phyloP scores from a whole-genome alignment of 2,113 vertebrate genomes.

The Aspidoscelis tigris region DNA sequence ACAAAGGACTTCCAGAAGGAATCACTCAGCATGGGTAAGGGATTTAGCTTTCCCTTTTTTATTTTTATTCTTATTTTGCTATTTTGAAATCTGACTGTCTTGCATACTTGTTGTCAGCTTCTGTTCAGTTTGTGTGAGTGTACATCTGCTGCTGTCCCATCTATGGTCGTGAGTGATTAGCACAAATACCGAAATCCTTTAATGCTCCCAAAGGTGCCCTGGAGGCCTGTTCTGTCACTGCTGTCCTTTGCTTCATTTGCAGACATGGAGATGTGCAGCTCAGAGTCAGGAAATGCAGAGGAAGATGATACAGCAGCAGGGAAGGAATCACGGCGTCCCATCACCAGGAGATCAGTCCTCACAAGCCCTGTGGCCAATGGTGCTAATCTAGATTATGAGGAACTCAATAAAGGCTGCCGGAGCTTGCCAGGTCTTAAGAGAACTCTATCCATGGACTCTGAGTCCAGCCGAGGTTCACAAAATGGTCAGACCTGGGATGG shows the following conservation, averaged over 20 bases:
- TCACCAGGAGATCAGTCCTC: constrained; percentile 73
- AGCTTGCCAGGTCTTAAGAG: constrained; percentile 76
- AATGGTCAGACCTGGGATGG: constrained; percentile 80
- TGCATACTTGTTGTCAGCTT: background rate
- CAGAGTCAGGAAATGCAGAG: constrained; percentile 73
- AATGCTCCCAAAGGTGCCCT: background rate
- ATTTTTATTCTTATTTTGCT: background rate
- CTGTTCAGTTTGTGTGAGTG: background rate
- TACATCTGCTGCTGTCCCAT: background rate
- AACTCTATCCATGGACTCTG: constrained; percentile 75
- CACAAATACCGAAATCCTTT: background rate
- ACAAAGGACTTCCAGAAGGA: constrained; percentile 97
- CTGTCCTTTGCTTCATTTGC: constrained; percentile 22
- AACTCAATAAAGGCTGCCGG: constrained; percentile 73
- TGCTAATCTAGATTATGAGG: constrained; percentile 77
- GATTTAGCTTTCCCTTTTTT: background rate
- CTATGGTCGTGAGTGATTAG: background rate
- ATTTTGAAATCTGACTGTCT: background rate
- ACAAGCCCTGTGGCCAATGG: constrained; percentile 80
- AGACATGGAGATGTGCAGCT: constrained; percentile 82
- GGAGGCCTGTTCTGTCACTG: background rate
- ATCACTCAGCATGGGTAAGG: constrained; percentile 92
- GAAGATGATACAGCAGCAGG: constrained; percentile 67
- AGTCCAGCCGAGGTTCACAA: constrained; percentile 77
- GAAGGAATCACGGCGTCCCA: constrained; percentile 71